phyloP scores from a whole-genome alignment of 1,140 invertebrate species.

The Procambarus virginalis region DNA sequence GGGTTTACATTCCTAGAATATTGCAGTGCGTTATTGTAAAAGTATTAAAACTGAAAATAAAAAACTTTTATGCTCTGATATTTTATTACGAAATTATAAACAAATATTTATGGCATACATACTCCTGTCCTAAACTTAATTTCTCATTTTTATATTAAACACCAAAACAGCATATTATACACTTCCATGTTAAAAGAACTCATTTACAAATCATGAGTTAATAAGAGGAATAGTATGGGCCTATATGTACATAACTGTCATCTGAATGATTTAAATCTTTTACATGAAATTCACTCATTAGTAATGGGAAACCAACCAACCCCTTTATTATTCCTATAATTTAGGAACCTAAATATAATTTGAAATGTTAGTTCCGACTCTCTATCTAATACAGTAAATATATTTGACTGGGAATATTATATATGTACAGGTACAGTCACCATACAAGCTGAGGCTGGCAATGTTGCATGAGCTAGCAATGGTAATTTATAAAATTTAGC shows the following conservation, averaged over 20 bases:
- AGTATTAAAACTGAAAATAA: neutral
- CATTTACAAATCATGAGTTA: slow-evolving; percentile 12
- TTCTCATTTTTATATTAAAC: slow-evolving; percentile 44
- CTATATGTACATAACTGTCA: too few relatives aligned
- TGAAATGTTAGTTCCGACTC: neutral
- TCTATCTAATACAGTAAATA: slow-evolving; percentile 28
- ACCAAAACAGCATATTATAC: slow-evolving; percentile 55
- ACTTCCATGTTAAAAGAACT: slow-evolving; percentile 4
- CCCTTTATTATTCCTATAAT: neutral
- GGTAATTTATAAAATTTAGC: neutral
- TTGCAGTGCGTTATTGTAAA: too few relatives aligned
- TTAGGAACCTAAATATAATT: slow-evolving; percentile 15
- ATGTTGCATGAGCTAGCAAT: neutral
- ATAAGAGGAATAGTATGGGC: too few relatives aligned
- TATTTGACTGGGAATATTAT: slow-evolving; percentile 49
- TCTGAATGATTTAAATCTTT: too few relatives aligned
- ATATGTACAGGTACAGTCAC: slow-evolving; percentile 36
- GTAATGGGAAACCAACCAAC: neutral
- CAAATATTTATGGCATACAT: slow-evolving; percentile 63
- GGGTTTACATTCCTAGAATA: too few relatives aligned
- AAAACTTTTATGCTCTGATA: neutral
- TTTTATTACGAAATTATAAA: slow-evolving; percentile 64
- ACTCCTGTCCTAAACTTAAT: slow-evolving; percentile 36
- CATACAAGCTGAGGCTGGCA: slow-evolving; percentile 6
- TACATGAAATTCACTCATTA: too few relatives aligned